Percentiles rank a stretch among this genome's conserved stretches.
These are phyloP conservation scores for Macquaria ambigua DNA, from an alignment of 2,113 vertebrate genomes.

Conservation along the genomic window DNA sequence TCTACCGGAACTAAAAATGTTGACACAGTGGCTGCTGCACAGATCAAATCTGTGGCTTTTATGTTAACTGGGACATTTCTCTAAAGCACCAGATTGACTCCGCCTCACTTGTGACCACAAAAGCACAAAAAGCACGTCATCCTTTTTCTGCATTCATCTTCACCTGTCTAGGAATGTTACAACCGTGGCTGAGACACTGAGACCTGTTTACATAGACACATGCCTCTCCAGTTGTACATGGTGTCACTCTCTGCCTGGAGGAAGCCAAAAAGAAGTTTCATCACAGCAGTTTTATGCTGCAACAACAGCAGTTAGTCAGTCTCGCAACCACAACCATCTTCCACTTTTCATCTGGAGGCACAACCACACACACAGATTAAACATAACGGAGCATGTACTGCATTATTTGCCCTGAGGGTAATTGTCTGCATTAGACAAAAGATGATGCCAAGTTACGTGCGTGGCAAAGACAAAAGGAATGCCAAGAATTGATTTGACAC, in stretches of 20 bases:
- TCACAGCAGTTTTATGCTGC: conserved; percentile 36
- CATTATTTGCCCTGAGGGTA: neutral
- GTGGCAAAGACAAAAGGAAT: conserved; percentile 44
- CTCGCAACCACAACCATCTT: conserved; percentile 40
- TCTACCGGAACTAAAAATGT: neutral
- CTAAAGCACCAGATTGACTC: neutral
- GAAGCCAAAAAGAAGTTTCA: conserved; percentile 50
- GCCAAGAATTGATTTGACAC: conserved; percentile 27
- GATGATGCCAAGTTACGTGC: neutral
- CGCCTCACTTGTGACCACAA: neutral
- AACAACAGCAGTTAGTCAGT: conserved; percentile 34
- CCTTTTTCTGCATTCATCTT: neutral
- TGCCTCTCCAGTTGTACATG: conserved; percentile 17
- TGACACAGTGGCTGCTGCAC: neutral
- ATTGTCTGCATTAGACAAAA: neutral
- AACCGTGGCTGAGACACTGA: neutral
- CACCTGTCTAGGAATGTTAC: conserved; percentile 22
- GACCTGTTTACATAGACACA: conserved; percentile 13
- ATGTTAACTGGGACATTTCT: neutral
- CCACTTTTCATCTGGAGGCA: neutral
- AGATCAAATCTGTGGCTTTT: neutral
- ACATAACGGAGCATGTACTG: neutral
- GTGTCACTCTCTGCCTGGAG: conserved; percentile 25
- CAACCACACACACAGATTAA: neutral
- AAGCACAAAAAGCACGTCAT: neutral